Percentiles rank a stretch among this genome's conserved stretches.
These are phyloP conservation scores for Lissocephala sabroskyi DNA, from an alignment of 2,888 invertebrate species.

Conservation along the genomic window DNA sequence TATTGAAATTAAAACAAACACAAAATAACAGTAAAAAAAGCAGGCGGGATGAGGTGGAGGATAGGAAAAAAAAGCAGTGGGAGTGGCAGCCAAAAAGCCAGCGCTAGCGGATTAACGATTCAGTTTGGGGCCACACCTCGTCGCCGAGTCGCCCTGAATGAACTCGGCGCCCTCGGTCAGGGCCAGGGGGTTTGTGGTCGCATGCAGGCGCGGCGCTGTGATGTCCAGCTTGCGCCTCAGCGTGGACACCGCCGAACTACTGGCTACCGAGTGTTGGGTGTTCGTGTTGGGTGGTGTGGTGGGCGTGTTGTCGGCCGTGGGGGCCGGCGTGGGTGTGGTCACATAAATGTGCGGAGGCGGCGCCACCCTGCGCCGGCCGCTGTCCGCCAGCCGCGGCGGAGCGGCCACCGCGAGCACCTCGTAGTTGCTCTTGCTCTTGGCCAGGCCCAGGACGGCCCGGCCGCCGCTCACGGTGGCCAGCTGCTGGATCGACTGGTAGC, in stretches of 20 bases:
- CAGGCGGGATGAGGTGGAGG: too few species aligned
- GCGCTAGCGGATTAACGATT: not conserved
- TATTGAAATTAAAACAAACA: too few species aligned
- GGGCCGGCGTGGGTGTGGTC: conserved; percentile 8
- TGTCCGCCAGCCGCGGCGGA: conserved; percentile 16
- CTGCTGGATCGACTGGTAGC: conserved; percentile 28
- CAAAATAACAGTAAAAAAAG: too few species aligned
- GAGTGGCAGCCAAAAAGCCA: too few species aligned
- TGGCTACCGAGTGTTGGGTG: conserved; percentile 20
- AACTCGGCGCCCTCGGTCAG: conserved; percentile 72
- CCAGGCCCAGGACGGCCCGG: conserved; percentile 31
- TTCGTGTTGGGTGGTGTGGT: conserved; percentile 26
- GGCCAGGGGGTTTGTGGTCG: conserved; percentile 76
- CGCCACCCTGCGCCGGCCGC: conserved; percentile 41
- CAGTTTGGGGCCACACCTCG: conserved; percentile 72
- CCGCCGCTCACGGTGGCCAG: conserved; percentile 20
- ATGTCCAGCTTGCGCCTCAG: conserved; percentile 72
- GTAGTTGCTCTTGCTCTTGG: conserved; percentile 54
- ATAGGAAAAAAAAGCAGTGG: too few species aligned
- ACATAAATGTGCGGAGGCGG: conserved; percentile 6
- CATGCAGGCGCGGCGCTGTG: conserved; percentile 74
- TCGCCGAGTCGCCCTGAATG: conserved; percentile 65
- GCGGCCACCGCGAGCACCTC: conserved; percentile 30
- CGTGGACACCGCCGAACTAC: too few species aligned
- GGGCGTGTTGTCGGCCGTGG: conserved; percentile 12